phyloP scores from a whole-genome alignment of 1,140 invertebrate genomes.

The Drosophila bocki region DNA sequence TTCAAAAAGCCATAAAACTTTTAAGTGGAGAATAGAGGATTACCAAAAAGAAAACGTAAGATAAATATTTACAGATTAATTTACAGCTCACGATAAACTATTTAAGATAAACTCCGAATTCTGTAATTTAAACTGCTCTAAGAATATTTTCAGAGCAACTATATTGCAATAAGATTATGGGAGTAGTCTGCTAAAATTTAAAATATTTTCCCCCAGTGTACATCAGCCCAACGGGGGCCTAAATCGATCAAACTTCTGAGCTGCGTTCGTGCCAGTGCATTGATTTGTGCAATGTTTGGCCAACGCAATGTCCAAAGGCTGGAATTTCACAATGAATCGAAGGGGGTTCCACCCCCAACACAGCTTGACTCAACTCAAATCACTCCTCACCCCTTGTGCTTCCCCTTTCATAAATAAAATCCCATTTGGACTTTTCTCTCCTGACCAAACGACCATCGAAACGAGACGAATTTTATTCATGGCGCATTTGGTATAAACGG shows the following conservation, averaged over 20 bases:
- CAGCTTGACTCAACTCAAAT: background rate
- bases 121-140: background rate
- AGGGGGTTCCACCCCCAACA: background rate
- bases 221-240: background rate
- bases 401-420: slow-evolving; percentile 65
- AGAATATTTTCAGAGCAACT: background rate
- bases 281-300: slow-evolving; percentile 61
- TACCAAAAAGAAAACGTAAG: no score
- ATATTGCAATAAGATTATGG: background rate
- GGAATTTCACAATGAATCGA: slow-evolving; percentile 20
- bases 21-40: no score
- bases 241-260: slow-evolving; percentile 61
- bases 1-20: background rate
- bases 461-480: slow-evolving; percentile 76
- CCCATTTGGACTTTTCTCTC: slow-evolving; percentile 57
- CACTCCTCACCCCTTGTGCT: background rate
- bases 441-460: slow-evolving; percentile 36
- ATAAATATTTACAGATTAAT: background rate
- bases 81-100: background rate
- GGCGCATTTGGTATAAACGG: slow-evolving; percentile 63
- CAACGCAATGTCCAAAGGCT: slow-evolving; percentile 34
- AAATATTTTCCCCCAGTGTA: slow-evolving; percentile 6
- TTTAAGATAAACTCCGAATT: background rate
- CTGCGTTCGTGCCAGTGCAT: slow-evolving; percentile 52
- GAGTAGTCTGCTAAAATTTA: background rate